These are phyloP conservation scores for Mystacides longicornis DNA, from an alignment of 2,888 invertebrate species.

Conservation along the genomic window DNA sequence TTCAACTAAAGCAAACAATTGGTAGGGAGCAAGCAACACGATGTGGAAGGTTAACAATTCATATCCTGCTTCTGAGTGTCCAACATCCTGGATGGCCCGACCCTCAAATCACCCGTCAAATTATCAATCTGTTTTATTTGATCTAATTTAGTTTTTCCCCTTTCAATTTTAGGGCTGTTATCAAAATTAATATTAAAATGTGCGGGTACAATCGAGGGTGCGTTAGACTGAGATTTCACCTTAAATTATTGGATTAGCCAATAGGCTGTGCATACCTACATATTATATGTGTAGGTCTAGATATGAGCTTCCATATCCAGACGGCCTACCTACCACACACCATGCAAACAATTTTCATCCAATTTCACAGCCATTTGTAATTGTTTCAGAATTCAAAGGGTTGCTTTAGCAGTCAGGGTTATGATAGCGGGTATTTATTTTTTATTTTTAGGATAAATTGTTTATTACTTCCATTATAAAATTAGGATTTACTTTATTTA, in stretches of 20 bases:
- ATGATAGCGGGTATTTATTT: no score
- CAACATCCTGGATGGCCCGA: conserved; percentile 19
- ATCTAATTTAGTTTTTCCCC: conserved; percentile 24
- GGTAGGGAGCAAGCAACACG: no score
- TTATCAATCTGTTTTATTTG: conserved; percentile 15
- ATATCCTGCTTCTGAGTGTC: conserved; percentile 21
- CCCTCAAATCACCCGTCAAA: conserved; percentile 15
- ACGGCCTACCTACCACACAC: no score
- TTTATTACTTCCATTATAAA: no score
- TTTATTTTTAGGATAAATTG: no score
- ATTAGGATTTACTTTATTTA: no score
- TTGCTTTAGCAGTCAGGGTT: conserved; percentile 4
- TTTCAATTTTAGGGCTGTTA: no score
- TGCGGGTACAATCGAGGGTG: background rate
- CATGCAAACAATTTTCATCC: conserved; percentile 20
- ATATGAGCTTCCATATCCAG: no score
- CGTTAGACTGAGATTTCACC: background rate
- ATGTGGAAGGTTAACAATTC: conserved; percentile 24
- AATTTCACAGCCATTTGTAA: conserved; percentile 20
- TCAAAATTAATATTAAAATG: conserved; percentile 15
- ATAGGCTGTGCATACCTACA: background rate
- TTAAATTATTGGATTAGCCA: no score
- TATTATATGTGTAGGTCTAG: background rate
- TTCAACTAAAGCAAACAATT: no score
- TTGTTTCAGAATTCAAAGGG: conserved; percentile 9